A percentile compares a stretch with the other conserved stretches of the same genome.
phyloP scores from a whole-genome alignment of 2,113 vertebrate species.

The Burhinus oedicnemus region DNA sequence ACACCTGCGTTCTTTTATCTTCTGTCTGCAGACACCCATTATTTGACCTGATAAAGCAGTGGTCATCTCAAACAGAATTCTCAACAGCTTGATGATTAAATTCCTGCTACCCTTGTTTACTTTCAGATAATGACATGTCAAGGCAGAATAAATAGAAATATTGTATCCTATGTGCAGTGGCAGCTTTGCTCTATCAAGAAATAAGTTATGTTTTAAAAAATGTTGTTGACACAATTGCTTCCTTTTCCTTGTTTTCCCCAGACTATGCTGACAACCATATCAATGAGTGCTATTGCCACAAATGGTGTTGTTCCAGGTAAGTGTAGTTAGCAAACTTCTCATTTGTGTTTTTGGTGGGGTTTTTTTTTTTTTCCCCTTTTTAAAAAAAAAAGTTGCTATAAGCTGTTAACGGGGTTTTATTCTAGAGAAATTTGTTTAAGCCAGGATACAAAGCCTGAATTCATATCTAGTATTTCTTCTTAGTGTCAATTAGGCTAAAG shows the following conservation, averaged over 20 bases:
- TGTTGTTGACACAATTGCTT: background rate
- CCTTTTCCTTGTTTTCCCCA: conserved; percentile 57
- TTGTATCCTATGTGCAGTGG: background rate
- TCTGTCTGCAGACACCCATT: background rate
- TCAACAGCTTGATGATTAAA: background rate
- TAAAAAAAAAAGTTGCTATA: background rate
- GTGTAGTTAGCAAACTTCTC: background rate
- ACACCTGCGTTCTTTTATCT: background rate
- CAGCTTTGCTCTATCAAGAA: background rate
- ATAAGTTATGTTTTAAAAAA: background rate
- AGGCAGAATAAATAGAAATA: background rate
- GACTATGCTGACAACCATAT: conserved; percentile 96
- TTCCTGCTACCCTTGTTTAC: conserved; percentile 7
- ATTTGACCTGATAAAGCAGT: background rate
- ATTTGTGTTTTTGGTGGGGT: background rate
- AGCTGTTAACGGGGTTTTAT: background rate
- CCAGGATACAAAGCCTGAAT: background rate
- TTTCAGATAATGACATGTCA: background rate
- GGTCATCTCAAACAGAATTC: background rate
- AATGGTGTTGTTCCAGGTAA: conserved; percentile 96
- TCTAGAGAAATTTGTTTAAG: background rate
- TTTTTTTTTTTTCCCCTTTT: background rate
- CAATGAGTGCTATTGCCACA: conserved; percentile 96
- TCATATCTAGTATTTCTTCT: background rate
- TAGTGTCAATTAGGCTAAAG: background rate